A percentile compares a stretch with the other conserved stretches of the same genome.
Conservation (phyloP, 2,797 vertebrate genomes). For the Aphelocoma californica region DNA sequence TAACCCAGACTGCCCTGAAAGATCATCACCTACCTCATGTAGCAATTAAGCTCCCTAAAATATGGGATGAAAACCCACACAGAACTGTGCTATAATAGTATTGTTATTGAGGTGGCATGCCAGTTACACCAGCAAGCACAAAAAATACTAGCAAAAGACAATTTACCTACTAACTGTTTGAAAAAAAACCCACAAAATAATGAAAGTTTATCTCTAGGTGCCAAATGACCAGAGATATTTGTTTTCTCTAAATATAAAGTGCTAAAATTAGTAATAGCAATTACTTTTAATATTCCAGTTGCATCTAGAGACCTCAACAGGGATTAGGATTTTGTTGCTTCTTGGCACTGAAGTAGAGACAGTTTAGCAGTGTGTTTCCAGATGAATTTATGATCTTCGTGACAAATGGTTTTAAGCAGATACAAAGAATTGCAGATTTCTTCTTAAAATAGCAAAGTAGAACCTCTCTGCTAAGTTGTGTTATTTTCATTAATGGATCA, state of each 20-base stretch:
- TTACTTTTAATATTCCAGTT: slow-evolving; percentile 12
- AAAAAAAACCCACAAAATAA: neutral
- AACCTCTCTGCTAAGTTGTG: neutral
- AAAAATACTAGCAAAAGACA: neutral
- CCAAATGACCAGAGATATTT: neutral
- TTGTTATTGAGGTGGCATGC: neutral
- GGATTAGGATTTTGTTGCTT: neutral
- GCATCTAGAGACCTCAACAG: neutral
- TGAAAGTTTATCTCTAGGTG: neutral
- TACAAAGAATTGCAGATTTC: neutral
- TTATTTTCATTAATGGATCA: neutral
- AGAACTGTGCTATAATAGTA: neutral
- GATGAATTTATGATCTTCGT: neutral
- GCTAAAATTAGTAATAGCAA: slow-evolving; percentile 8
- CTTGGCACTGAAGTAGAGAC: neutral
- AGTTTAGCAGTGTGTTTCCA: neutral
- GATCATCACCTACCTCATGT: neutral
- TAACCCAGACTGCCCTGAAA: neutral
- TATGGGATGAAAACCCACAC: neutral
- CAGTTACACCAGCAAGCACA: neutral
- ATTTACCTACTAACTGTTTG: neutral
- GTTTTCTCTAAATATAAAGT: neutral
- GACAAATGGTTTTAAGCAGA: neutral
- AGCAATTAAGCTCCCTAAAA: slow-evolving; percentile 49
- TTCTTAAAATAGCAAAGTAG: neutral